Evolutionary conservation across 2,797 vertebrate genomes (phyloP).

Genomic region (Sciurus vulgaris): DNA sequence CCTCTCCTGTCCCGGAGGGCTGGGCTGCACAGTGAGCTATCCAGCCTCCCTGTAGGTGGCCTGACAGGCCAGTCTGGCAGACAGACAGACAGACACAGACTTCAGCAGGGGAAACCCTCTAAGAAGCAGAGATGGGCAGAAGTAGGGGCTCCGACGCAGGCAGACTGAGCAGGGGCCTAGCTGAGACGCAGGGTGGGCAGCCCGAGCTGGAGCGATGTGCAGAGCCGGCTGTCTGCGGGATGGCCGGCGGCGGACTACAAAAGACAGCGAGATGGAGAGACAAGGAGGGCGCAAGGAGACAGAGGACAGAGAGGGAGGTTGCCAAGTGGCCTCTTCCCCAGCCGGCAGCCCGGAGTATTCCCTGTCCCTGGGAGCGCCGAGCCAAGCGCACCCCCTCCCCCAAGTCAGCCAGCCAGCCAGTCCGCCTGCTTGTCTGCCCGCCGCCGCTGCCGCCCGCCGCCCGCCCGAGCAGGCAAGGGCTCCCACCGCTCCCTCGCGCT

Average conservation of each 20-base stretch:
- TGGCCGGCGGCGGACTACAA: constrained; percentile 65
- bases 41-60: constrained; percentile 64
- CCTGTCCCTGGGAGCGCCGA: constrained; percentile 49
- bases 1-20: constrained; percentile 31
- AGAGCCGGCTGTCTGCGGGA: background rate
- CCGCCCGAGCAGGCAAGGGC: constrained; percentile 79
- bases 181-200: background rate
- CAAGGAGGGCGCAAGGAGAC: constrained; percentile 72
- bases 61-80: constrained; percentile 71
- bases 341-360: constrained; percentile 43
- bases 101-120: background rate
- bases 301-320: constrained; percentile 39
- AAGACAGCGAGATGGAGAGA: constrained; percentile 69
- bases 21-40: constrained; percentile 68
- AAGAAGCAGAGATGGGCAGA: background rate
- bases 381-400: constrained; percentile 51
- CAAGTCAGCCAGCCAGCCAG: constrained; percentile 62
- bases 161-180: background rate
- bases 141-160: background rate
- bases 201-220: background rate
- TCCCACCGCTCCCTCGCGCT: constrained; percentile 81
- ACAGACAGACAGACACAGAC: constrained; percentile 64
- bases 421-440: constrained; percentile 73
- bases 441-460: constrained; percentile 39
- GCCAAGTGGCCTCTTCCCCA: constrained; percentile 74